Evolutionary conservation across 2,888 invertebrate species (phyloP).

Genomic region (Orthosia cruda): DNA sequence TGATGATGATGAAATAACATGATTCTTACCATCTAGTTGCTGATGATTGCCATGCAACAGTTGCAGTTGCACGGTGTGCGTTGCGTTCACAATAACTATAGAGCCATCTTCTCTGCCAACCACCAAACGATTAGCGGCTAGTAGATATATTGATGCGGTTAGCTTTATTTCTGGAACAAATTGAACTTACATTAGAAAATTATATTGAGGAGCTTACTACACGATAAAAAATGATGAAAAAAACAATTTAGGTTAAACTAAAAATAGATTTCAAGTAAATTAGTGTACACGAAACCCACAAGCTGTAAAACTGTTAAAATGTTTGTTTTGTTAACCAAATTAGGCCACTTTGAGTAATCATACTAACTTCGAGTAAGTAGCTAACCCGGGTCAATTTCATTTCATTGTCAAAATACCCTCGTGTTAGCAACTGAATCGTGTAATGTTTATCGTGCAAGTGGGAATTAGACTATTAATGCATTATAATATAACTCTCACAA

Average conservation of each 20-base stretch:
- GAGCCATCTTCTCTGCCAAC: constrained; percentile 99
- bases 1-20: too few relatives aligned
- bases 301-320: neutral
- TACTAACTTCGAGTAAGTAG: too few relatives aligned
- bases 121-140: constrained; percentile 98
- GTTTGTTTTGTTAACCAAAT: too few relatives aligned
- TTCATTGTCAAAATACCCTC: too few relatives aligned
- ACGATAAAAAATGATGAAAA: neutral
- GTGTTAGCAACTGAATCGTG: too few relatives aligned
- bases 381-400: too few relatives aligned
- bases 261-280: neutral
- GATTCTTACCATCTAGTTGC: constrained; percentile 93
- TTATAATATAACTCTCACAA: too few relatives aligned
- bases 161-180: constrained; percentile 93
- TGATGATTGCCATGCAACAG: constrained; percentile 97
- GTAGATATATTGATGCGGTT: constrained; percentile 98
- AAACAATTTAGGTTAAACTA: neutral
- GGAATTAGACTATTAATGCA: too few relatives aligned
- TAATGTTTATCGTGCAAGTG: too few relatives aligned
- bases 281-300: neutral
- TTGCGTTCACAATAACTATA: constrained; percentile 98
- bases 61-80: constrained; percentile 98
- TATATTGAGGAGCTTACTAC: too few relatives aligned
- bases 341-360: too few relatives aligned
- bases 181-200: neutral